phyloP scores from a whole-genome alignment of 1,140 invertebrate species.

The Saccostrea echinata region DNA sequence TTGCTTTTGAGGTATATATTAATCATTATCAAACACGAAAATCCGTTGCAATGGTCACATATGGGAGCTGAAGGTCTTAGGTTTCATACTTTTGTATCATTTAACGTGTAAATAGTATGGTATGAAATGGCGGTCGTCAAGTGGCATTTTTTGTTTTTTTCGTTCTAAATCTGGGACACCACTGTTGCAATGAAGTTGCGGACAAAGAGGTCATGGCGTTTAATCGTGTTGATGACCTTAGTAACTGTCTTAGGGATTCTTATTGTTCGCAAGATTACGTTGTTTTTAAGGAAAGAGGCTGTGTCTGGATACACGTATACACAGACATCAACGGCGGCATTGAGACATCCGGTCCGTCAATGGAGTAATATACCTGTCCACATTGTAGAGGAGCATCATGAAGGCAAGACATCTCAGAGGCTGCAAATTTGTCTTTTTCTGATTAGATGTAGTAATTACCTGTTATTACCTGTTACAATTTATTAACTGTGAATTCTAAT shows the following conservation, averaged over 20 bases:
- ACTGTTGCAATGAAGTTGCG: not conserved
- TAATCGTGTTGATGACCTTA: not conserved
- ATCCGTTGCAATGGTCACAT: not conserved
- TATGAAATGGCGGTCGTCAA: not conserved
- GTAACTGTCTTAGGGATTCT: not conserved
- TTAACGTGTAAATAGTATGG: not conserved
- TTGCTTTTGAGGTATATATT: no score
- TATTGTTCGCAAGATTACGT: not conserved
- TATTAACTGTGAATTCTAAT: not conserved
- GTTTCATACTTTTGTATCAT: not conserved
- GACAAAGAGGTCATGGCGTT: not conserved
- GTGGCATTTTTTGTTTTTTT: not conserved
- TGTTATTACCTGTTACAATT: no score
- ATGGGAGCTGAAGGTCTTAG: not conserved
- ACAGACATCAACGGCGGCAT: not conserved
- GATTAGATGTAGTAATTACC: not conserved
- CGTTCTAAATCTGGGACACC: not conserved
- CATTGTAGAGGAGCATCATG: conserved; percentile 11
- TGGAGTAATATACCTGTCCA: not conserved
- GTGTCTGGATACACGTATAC: not conserved
- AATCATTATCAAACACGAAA: not conserved
- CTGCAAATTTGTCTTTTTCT: not conserved
- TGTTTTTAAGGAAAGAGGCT: not conserved
- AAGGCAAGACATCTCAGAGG: not conserved
- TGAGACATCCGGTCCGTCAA: not conserved